phyloP scores from a whole-genome alignment of 2,113 vertebrate genomes.

The Ailuropoda melanoleuca region DNA sequence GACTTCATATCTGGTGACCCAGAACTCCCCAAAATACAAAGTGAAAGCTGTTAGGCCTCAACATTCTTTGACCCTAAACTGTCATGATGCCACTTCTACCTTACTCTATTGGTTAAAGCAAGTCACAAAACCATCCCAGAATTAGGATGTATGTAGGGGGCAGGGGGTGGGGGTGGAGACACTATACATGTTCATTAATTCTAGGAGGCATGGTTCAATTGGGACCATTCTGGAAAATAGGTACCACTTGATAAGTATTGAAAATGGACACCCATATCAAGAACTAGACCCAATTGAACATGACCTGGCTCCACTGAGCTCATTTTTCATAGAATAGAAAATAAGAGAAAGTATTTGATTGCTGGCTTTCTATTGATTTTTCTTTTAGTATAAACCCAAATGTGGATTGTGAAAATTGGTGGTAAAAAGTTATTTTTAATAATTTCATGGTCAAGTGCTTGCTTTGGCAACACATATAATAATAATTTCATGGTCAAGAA shows the following conservation, averaged over 20 bases:
- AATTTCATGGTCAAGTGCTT: background rate
- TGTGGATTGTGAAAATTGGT: conserved; percentile 33
- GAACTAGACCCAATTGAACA: conserved; percentile 94
- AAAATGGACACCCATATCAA: conserved; percentile 97
- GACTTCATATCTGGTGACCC: background rate
- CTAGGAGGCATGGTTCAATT: too few relatives aligned
- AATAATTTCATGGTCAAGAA: background rate
- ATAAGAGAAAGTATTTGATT: conserved; percentile 19
- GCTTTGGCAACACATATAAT: background rate
- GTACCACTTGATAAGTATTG: conserved; percentile 89
- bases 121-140: background rate
- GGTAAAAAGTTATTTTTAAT: conserved; percentile 69
- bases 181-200: background rate
- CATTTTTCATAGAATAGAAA: background rate
- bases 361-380: background rate
- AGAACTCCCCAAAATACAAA: background rate
- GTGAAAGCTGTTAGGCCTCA: background rate
- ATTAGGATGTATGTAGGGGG: background rate
- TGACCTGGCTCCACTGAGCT: conserved; percentile 90
- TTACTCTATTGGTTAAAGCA: background rate
- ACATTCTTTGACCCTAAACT: background rate
- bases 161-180: background rate
- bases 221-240: background rate
- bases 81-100: background rate
- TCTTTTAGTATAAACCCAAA: conserved; percentile 60